Conservation (phyloP, 2,113 vertebrate genomes). For the Pseudopodoces humilis region DNA sequence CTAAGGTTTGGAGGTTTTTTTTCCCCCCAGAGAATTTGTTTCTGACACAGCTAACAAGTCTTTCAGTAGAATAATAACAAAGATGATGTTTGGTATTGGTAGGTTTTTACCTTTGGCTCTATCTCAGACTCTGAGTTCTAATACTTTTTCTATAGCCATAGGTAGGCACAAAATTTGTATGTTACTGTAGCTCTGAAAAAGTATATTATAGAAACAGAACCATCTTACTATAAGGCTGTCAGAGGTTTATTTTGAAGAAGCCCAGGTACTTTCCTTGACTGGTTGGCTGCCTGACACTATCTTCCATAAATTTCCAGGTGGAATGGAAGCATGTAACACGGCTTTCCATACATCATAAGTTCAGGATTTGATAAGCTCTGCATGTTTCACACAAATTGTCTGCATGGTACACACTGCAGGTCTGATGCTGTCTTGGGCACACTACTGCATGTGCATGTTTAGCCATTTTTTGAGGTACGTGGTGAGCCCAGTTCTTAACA, state of each 20-base stretch:
- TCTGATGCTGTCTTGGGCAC: background rate
- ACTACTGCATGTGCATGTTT: rapidly evolving
- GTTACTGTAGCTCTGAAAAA: background rate
- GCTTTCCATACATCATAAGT: background rate
- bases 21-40: background rate
- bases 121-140: background rate
- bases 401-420: rapidly evolving
- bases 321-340: background rate
- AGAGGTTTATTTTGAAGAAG: background rate
- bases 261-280: background rate
- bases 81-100: background rate
- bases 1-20: background rate
- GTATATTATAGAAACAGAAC: background rate
- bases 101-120: background rate
- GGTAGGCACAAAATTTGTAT: background rate
- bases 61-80: background rate
- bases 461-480: background rate
- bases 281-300: background rate
- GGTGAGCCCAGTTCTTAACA: background rate
- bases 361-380: background rate
- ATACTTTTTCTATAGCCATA: background rate
- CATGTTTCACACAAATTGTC: background rate
- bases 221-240: background rate
- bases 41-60: background rate
- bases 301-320: background rate